Base-by-base conservation (phyloP, 2,888 invertebrate genomes). In the Rotaria sp. region DNA sequence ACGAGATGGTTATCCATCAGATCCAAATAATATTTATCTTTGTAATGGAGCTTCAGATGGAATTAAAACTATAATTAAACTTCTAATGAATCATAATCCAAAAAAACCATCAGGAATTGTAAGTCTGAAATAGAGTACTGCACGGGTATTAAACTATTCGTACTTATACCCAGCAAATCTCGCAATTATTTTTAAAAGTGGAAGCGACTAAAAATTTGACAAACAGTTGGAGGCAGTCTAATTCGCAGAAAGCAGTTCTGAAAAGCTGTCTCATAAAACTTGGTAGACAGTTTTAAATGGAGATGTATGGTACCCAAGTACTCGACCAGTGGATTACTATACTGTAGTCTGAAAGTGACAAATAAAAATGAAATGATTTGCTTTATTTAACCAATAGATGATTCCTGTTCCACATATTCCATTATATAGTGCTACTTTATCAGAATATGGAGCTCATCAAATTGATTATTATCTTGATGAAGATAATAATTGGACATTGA, bases 391-490 rank as follows among this genome's bases (percentile, higher is more conserved):
- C 4, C 15, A 10, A 10, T 94, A 98, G 13, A 94, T 99, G 95
- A 94, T 97, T 88, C 99, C 99, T 0, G 98, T 97, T 90, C 99
- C 99, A 0, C 98, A 99, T 91, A 99, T 99, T 92, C 99, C 99
- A 2, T 92, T 99, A 41, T 99, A 99, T 92, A 96, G 97, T 2
- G 99, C 98, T 0, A 94, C 96, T 0, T 92, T 97, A 84, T 95
- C 96, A 4, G 99, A 99, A 92, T 97, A 95, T 91, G 94, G 95
- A 86, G 94, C 52, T 88, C 88, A 87, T 45, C 93, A 95, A 93
- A 93, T 96, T 86, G 95, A 94, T 8, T 99, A 99, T 92, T 98
- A 94, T 92, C 92, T 99, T 89, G 94, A 98, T 91, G 99, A 99
- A 92, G 93, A 93, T 0, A 93, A 93, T 75, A 94, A 94, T 88